Conservation (phyloP, 2,888 invertebrate species). For the Leptopilina drosophilae region DNA sequence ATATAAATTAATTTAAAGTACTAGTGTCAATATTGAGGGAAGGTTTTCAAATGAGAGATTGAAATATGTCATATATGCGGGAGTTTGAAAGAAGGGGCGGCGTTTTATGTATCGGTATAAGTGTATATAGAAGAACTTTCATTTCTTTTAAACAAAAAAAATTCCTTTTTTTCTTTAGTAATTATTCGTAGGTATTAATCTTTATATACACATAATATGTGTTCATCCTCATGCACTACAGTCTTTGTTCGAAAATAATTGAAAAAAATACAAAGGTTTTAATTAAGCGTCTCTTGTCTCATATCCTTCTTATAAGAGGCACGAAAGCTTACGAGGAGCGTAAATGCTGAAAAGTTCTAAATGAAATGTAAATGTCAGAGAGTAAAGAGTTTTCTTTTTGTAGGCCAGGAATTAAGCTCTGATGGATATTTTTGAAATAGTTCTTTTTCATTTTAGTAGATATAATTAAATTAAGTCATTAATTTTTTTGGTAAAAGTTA, state of each 20-base stretch:
- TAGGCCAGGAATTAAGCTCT: too few species aligned
- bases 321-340: too few species aligned
- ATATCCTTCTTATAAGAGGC: background rate
- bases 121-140: background rate
- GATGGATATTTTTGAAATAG: too few species aligned
- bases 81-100: background rate
- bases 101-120: background rate
- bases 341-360: too few species aligned
- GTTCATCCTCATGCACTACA: background rate
- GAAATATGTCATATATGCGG: slow-evolving; percentile 7
- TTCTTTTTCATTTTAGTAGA: too few species aligned
- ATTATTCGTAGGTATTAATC: slow-evolving; percentile 12
- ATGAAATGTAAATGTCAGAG: too few species aligned
- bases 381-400: too few species aligned
- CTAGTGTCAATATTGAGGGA: slow-evolving; percentile 30
- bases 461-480: too few species aligned
- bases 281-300: slow-evolving; percentile 23
- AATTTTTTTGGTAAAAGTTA: too few species aligned
- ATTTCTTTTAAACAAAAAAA: background rate
- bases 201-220: background rate
- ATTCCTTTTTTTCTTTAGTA: background rate
- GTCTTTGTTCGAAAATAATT: slow-evolving; percentile 15
- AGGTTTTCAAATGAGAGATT: background rate
- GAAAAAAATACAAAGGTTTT: slow-evolving; percentile 20
- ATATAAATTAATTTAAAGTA: background rate